Evolutionary conservation across 2,113 vertebrate genomes (phyloP), one percentile per base, ranked within the genome.

Genomic region (Cnemophilus loriae): DNA sequence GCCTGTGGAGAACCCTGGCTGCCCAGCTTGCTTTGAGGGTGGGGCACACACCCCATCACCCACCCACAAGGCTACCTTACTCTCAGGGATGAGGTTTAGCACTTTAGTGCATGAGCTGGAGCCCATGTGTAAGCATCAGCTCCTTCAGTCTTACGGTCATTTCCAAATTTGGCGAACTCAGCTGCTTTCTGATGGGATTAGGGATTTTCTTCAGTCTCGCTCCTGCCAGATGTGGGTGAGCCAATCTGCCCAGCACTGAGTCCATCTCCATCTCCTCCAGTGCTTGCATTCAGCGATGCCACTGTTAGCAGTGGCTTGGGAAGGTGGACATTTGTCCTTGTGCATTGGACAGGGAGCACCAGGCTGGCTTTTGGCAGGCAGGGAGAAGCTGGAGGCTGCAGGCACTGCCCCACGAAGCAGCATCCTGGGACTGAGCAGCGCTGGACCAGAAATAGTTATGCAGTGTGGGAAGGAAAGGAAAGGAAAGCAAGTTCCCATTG

Each of bases 401-500:
- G 28, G 32, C 55, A 46, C 28, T 24, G 7, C 5, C n/a, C 63
- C 11, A 1, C 1, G 3, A n/a, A 35, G 81, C 53, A 81, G 41
- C 60, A 91, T 81, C 77, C 68, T 7, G 4, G 81, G 19, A 81
- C 27, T 16, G 70, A 35, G 44, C 56, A 73, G 44, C 0, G 4
- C 75, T 60, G 67, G 82, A 68, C 44, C 67, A 92, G 93, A 92
- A 96, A 88, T 86, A 93, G 94, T 93, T 88, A 68, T 0, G 59
- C 53, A 83, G 53, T 42, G 65, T 16, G 7, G 90, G 90, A 89
- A 91, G 78, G 90, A 91, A 89, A 91, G 78, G 90, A 91, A 93
- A 87, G 56, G 90, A 91, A 84, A 88, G 71, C 64, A 41, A 94
- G 82, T 95, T 95, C 83, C 75, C 83, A 49, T 69, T 55, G 92